Conservation (phyloP, 2,113 vertebrate genomes). For the Hyla sarda region DNA sequence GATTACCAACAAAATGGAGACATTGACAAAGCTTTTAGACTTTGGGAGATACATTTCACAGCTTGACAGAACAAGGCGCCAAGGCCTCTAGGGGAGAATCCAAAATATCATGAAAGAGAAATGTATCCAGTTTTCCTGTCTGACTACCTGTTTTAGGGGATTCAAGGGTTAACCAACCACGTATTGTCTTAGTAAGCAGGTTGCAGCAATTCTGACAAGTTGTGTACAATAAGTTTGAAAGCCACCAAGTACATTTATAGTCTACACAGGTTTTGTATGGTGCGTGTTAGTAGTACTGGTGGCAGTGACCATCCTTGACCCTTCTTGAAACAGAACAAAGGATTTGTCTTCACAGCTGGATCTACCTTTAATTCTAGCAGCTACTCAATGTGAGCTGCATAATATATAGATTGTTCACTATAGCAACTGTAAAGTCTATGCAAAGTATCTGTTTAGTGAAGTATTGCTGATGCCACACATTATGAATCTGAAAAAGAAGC, state of each 20-base stretch:
- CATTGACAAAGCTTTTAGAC: constrained; percentile 63
- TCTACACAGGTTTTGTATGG: neutral
- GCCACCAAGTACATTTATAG: neutral
- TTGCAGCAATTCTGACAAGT: neutral
- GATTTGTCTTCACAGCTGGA: neutral
- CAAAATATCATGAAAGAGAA: constrained; percentile 27
- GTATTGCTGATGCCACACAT: constrained; percentile 34
- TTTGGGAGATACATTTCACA: constrained; percentile 78
- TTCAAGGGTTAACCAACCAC: neutral
- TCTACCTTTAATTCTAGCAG: neutral
- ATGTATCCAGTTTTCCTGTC: neutral
- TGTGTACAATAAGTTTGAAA: neutral
- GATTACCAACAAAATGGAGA: constrained; percentile 66
- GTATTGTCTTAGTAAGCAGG: constrained; percentile 17
- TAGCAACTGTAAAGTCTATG: neutral
- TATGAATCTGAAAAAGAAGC: neutral
- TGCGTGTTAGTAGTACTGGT: neutral
- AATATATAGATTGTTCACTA: neutral
- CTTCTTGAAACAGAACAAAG: neutral
- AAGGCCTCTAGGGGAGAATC: constrained; percentile 67
- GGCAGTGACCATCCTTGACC: neutral
- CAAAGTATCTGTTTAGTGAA: constrained; percentile 7
- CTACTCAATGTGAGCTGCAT: neutral
- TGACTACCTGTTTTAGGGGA: neutral
- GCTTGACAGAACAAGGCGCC: constrained; percentile 74